Evolutionary conservation across 1,140 invertebrate species (phyloP), one percentile per base, ranked within the genome.

Genomic region (Dreissena rostriformis): DNA sequence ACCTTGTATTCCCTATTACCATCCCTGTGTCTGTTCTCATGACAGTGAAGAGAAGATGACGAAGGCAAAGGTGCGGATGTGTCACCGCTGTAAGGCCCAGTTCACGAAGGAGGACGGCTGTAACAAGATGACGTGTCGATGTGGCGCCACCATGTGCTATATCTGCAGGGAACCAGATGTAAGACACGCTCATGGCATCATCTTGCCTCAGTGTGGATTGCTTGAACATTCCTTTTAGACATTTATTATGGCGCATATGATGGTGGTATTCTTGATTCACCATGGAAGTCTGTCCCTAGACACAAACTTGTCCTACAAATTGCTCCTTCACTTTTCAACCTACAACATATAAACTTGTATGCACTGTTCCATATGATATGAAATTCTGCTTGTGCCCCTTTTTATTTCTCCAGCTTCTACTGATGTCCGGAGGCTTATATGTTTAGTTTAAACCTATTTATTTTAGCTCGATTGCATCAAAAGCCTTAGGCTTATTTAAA

Each of bases 11-110:
- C 39, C 8, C 4, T 39, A 39, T 39, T 39, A 8, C 39, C 8
- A 39, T 39, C 39, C 4, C 4, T 39, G 2, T 39, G 11, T 75
- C 15, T 74, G 11, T 24, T 15, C 55, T 51, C 68, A 53, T 80
- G 94, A 93, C 85, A 94, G 96, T 82, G 96, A 96, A 90, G 95
- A 96, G 86, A 94, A 95, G 91, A 96, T 96, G 95, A 96, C 95
- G 14, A 93, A 95, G 89, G 95, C 95, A 1, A 91, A 96, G 53
- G 90, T 96, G 15, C 94, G 96, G 65, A 95, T 93, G 72, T 96
- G 96, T 92, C 94, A 94, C 55, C 93, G 93, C 2, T 96, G 96
- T 88, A 93, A 94, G 55, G 92, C 92, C 10, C 93, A 94, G 55
- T 96, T 96, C 87, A 94, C 95, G 65, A 96, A 96, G 91, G 93